phyloP scores from a whole-genome alignment of 2,113 vertebrate species.

The Meles meles region DNA sequence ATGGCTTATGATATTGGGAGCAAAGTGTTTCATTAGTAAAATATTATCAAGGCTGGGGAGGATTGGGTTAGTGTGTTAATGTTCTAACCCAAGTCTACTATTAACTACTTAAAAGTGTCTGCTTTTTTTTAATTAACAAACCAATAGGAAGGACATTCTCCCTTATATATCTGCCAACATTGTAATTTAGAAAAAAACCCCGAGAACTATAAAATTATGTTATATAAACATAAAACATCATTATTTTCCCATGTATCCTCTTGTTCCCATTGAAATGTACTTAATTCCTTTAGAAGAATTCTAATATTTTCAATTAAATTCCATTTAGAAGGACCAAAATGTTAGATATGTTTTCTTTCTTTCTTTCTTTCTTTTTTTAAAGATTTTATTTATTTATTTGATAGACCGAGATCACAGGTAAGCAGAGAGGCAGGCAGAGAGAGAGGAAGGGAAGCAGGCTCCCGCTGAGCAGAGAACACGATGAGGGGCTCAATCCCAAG shows the following conservation, averaged over 20 bases:
- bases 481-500: too few relatives aligned
- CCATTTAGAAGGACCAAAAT: background rate
- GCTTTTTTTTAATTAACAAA: background rate
- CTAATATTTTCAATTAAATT: background rate
- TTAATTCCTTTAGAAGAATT: background rate
- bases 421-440: too few relatives aligned
- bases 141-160: background rate
- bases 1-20: background rate
- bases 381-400: too few relatives aligned
- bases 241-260: background rate
- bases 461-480: too few relatives aligned
- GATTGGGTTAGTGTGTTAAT: background rate
- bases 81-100: background rate
- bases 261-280: background rate
- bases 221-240: background rate
- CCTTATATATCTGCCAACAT: background rate
- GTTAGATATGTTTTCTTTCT: background rate
- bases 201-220: background rate
- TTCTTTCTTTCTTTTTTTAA: too few relatives aligned
- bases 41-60: background rate
- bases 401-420: too few relatives aligned
- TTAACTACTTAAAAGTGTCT: background rate
- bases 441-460: too few relatives aligned
- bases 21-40: background rate
- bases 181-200: background rate